Evolutionary conservation across 2,888 invertebrate species (phyloP), one percentile per base, ranked within the genome.

Genomic region (Dryocosmus kuriphilus): DNA sequence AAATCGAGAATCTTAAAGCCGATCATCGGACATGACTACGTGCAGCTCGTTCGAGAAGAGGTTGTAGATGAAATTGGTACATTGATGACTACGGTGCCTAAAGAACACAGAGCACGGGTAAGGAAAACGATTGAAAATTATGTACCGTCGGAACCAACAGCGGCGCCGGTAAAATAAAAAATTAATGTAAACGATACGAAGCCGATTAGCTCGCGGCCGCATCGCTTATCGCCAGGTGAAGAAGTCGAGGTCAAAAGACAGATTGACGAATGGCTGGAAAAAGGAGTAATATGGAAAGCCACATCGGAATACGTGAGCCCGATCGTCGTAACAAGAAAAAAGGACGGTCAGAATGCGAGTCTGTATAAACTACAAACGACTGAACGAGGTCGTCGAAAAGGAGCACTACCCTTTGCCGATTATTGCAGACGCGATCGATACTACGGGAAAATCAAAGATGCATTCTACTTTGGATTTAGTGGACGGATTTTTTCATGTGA

Each of bases 401-500:
- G 62, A 62, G 5, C 19, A 62, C 0, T 62, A 22, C 19, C 62
- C 62, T 0, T 24, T 62, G 19, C 27, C 62, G 5, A 16, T 27
- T 19, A 62, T 62, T 19, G 62, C 7, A 32, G 62, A 62, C 6
- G 6, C 19, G 9, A 6, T 62, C 7, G 32, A 27, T 3, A 14
- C 19, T 0, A 19, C 41, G 0, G 14, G 1, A 16, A 24, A 73
- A 5, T 41, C 73, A 3, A 22, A 19, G 7, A 16, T 73, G 0
- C 41, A n/a, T 14, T 41, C 9, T 4, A 51, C 73, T 4, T 22
- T 73, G 8, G 73, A 73, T 35, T 51, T 73, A 19, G 19, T 8
- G 1, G 22, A 51, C 8, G 30, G 73, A 9, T 38, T 73, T 24
- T 73, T 73, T 55, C 73, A 73, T 24, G 73, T 73, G 4, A 55